Evolutionary conservation across 35 echinoderm and acorn worm species (phyloP).

Genomic region (Heliocidaris erythrogramma): DNA sequence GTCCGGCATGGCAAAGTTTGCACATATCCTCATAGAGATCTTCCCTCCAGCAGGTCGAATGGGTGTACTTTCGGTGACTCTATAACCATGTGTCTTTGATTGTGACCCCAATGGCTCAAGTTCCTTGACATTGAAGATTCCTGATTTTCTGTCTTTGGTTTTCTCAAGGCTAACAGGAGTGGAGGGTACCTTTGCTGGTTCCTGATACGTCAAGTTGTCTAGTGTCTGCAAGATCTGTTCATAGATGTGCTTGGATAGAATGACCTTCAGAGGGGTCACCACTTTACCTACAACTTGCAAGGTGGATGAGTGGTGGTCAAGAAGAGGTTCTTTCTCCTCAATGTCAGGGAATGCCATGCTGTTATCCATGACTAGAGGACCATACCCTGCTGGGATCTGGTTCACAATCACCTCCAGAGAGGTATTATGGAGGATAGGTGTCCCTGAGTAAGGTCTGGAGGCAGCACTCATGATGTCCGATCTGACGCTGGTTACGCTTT

Average conservation of each 20-base stretch:
- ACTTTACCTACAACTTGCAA: conserved; percentile 79
- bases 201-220: conserved; percentile 87
- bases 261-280: conserved; percentile 79
- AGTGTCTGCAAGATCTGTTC: conserved; percentile 92
- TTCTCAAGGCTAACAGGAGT: neutral
- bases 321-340: conserved; percentile 37
- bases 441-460: conserved; percentile 61
- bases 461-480: conserved; percentile 24
- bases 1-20: conserved; percentile 84
- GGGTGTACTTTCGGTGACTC: conserved; percentile 1
- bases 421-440: conserved; percentile 87
- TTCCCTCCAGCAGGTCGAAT: conserved; percentile 21
- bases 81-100: neutral
- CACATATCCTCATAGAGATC: conserved; percentile 51
- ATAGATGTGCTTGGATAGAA: conserved; percentile 90
- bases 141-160: conserved; percentile 14
- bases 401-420: conserved; percentile 84
- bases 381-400: conserved; percentile 44
- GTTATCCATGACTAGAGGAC: conserved; percentile 52
- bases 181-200: conserved; percentile 31
- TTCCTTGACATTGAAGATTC: conserved; percentile 30
- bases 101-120: neutral
- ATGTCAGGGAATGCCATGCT: conserved; percentile 44
- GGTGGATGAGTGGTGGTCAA: conserved; percentile 51
- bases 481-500: conserved; percentile 27